Evolutionary conservation across 37 sponge, comb jelly and placozoan genomes (phyloP).

Genomic region (Cliona cf. orientalis): DNA sequence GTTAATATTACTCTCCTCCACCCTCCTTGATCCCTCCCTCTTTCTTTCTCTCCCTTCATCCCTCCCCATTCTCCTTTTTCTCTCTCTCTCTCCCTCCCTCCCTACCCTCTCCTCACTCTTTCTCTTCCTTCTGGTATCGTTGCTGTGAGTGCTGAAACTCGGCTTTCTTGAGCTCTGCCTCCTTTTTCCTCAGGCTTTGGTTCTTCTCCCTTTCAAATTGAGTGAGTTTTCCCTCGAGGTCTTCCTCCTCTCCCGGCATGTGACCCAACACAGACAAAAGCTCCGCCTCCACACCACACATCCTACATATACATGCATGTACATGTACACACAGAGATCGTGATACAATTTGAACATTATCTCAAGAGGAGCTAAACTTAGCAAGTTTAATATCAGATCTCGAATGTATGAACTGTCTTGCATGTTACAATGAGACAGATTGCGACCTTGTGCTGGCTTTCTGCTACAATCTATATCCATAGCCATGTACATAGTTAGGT

Average conservation of each 20-base stretch:
- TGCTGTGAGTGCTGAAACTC: constrained; percentile 21
- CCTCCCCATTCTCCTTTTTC: not conserved
- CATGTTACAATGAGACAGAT: too few relatives aligned
- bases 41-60: not conserved
- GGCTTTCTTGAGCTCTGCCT: constrained; percentile 10
- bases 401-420: too few relatives aligned
- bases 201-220: constrained; percentile 24
- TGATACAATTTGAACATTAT: too few relatives aligned
- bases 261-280: constrained; percentile 42
- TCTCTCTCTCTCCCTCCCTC: too few relatives aligned
- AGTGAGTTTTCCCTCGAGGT: constrained; percentile 12
- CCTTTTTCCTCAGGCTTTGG: too few relatives aligned
- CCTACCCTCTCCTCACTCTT: constrained; percentile 27
- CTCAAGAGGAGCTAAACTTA: too few relatives aligned
- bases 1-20: not conserved
- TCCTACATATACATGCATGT: not conserved
- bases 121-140: constrained; percentile 50
- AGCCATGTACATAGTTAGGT: not conserved
- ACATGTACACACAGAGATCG: not conserved
- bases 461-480: not conserved
- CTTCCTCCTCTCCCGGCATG: constrained; percentile 56
- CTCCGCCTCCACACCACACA: constrained; percentile 36
- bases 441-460: too few relatives aligned
- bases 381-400: too few relatives aligned
- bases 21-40: not conserved